Conservation (phyloP, 2,888 invertebrate genomes). For the Philaethria dido region DNA sequence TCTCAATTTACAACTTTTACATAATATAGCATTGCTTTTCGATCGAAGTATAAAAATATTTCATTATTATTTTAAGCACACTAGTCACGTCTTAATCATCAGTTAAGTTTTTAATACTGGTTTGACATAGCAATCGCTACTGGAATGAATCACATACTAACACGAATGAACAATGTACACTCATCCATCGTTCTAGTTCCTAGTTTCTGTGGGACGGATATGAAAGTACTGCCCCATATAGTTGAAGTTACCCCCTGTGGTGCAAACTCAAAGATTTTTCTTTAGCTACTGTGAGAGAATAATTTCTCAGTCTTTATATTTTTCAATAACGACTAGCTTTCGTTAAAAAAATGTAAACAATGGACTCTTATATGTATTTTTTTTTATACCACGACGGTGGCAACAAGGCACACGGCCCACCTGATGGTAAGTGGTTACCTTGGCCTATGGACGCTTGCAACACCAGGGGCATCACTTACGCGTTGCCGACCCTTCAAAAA, state of each 20-base stretch:
- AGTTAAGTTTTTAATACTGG: conserved; percentile 39
- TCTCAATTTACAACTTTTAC: no score
- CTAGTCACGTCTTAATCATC: neutral
- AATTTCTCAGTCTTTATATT: conserved; percentile 3
- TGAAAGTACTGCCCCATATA: conserved; percentile 39
- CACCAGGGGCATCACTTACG: no score
- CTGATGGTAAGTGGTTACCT: no score
- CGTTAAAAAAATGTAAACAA: neutral
- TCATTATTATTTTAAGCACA: neutral
- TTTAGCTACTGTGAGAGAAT: conserved; percentile 9
- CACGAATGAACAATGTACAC: conserved; percentile 41
- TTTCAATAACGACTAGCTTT: neutral
- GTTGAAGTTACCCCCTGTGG: conserved; percentile 28
- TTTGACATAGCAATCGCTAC: conserved; percentile 31
- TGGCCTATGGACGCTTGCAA: no score
- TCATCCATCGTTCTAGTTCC: conserved; percentile 39
- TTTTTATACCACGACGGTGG: no score
- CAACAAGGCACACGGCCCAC: no score
- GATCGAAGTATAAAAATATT: no score
- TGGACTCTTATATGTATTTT: neutral
- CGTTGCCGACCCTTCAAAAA: no score
- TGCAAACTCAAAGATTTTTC: conserved; percentile 18
- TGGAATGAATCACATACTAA: conserved; percentile 35
- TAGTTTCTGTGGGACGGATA: conserved; percentile 33
- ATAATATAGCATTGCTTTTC: no score